These are phyloP conservation scores for Sapajus apella DNA, from an alignment of 2,113 vertebrate species.

Conservation along the genomic window DNA sequence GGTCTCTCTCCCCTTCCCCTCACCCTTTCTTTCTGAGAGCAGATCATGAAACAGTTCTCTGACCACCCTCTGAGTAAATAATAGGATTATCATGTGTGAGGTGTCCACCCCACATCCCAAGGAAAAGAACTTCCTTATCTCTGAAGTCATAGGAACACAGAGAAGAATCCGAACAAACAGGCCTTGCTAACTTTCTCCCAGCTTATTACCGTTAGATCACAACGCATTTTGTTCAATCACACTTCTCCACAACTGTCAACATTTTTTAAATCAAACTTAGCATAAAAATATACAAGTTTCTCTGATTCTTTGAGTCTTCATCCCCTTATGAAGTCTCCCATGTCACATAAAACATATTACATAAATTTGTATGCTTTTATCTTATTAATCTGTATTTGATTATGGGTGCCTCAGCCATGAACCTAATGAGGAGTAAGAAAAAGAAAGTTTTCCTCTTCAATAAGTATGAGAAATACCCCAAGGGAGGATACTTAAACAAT, in stretches of 20 bases:
- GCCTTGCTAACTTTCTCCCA: neutral
- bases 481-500: neutral
- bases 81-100: neutral
- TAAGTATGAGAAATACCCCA: neutral
- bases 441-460: neutral
- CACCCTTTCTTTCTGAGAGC: neutral
- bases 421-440: neutral
- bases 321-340: neutral
- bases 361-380: neutral
- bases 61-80: neutral
- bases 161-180: neutral
- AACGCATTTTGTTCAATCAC: neutral
- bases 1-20: neutral
- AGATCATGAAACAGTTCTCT: neutral
- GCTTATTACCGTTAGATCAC: neutral
- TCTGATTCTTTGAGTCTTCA: neutral
- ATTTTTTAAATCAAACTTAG: neutral
- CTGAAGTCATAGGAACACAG: neutral
- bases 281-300: neutral
- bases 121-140: neutral
- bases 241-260: neutral
- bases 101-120: neutral
- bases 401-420: neutral
- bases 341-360: neutral
- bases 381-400: neutral